Percentiles rank a stretch among this genome's conserved stretches.
Conservation (phyloP, 2,113 vertebrate species). For the Saccopteryx leptura region DNA sequence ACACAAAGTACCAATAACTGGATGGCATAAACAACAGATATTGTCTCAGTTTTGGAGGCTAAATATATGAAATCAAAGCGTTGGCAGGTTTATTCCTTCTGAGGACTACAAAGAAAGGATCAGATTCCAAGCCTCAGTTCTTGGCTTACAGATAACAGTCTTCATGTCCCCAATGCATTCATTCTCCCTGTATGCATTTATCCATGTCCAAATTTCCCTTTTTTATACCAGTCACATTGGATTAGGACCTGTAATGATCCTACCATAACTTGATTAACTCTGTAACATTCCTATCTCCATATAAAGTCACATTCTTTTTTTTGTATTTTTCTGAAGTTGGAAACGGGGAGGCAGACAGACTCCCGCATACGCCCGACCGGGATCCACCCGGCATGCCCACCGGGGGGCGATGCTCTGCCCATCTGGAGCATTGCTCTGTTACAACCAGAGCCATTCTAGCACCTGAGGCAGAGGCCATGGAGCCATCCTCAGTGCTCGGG, state of each 20-base stretch:
- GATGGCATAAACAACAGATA: not conserved
- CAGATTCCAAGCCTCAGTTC: not conserved
- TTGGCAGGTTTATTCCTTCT: not conserved
- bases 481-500: too few relatives aligned
- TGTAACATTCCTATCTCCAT: not conserved
- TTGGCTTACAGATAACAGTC: not conserved
- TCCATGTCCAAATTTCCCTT: not conserved
- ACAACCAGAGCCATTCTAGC: too few relatives aligned
- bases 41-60: not conserved
- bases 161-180: not conserved
- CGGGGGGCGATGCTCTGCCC: too few relatives aligned
- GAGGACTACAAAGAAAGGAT: not conserved
- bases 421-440: too few relatives aligned
- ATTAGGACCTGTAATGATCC: not conserved
- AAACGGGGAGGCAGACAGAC: too few relatives aligned
- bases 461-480: too few relatives aligned
- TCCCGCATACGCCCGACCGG: too few relatives aligned
- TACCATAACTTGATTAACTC: not conserved
- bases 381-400: too few relatives aligned
- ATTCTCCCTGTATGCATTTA: not conserved
- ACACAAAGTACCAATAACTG: not conserved
- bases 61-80: not conserved
- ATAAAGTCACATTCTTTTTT: not conserved
- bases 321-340: too few relatives aligned
- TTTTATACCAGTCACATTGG: not conserved